Percentiles rank a stretch among this genome's conserved stretches.
phyloP scores from a whole-genome alignment of 2,888 invertebrate species.

The Polyploca ridens region DNA sequence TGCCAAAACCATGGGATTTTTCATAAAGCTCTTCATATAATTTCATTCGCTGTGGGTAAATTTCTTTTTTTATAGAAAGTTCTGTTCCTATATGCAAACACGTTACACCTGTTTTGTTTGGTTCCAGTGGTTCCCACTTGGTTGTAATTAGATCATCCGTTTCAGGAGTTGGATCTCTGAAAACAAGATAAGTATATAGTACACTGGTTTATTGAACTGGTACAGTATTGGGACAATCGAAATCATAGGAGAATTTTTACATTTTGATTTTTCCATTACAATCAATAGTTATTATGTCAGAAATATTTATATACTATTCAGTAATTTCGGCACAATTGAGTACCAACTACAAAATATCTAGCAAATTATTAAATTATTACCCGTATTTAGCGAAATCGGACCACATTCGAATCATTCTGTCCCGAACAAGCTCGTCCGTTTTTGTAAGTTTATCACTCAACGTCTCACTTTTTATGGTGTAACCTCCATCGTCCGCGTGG shows the following conservation, averaged over 20 bases:
- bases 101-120: conserved; percentile 36
- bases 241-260: too few relatives aligned
- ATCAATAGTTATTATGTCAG: too few relatives aligned
- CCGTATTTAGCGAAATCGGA: conserved; percentile 86
- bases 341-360: conserved; percentile 5
- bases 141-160: conserved; percentile 49
- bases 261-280: too few relatives aligned
- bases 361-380: conserved; percentile 59
- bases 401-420: conserved; percentile 83
- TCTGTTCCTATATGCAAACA: conserved; percentile 65
- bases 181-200: conserved; percentile 31
- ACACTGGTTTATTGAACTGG: too few relatives aligned
- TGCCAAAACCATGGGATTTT: conserved; percentile 27
- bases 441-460: conserved; percentile 49
- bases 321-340: too few relatives aligned
- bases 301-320: too few relatives aligned
- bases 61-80: conserved; percentile 59
- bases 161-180: conserved; percentile 71
- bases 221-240: too few relatives aligned
- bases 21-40: conserved; percentile 62
- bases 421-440: conserved; percentile 64
- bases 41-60: conserved; percentile 60
- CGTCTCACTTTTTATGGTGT: conserved; percentile 74
- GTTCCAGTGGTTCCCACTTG: conserved; percentile 64
- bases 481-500: conserved; percentile 86